Base-by-base conservation (phyloP, 2,888 invertebrate genomes). In the Mellilla xanthometata region DNA sequence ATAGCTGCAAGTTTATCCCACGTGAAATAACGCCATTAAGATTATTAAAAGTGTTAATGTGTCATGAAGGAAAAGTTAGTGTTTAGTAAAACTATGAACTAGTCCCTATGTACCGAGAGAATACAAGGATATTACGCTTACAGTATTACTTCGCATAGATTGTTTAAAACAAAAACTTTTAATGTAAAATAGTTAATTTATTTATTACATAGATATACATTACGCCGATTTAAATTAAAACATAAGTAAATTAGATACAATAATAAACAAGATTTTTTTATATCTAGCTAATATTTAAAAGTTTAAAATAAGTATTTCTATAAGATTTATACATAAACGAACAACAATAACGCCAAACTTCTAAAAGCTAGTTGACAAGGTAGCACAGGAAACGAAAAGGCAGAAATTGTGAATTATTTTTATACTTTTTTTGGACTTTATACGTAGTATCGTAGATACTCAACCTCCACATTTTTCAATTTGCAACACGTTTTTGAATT, bases 121-220 rank as follows among this genome's bases (percentile, higher is more conserved):
- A 76, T 78, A 81, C 72, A 77, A n/a, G 72, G 82, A 79, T 39
- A 35, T 34, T 78, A 77, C 76, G 66, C 73, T 81, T 45, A 80
- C 80, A 84, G 67, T 76, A 80, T 77, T 77, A 76, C 60, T 19
- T 19, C 15, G 11, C 34, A 24, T 9, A 35, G 11, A 23, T 24
- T 12, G 9, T 27, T 35, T n/a, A 74, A 79, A 81, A 83, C 81
- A 79, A 82, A 82, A 77, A 76, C 68, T 71, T 70, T 68, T 69
- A 69, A 77, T 68, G 64, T 78, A 75, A 76, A 81, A 71, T 71
- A 73, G 63, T 70, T 66, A 69, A 72, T 71, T 76, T 71, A 73
- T 74, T 76, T 74, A 72, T 80, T 77, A 62, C 61, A 61, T 61
- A 68, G 58, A 58, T 54, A 61, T 43, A 57, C 56, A 55, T 61